Percentiles rank a stretch among this genome's conserved stretches.
These are phyloP conservation scores for Xenopus borealis DNA, from an alignment of 2,113 vertebrate species.

Conservation along the genomic window DNA sequence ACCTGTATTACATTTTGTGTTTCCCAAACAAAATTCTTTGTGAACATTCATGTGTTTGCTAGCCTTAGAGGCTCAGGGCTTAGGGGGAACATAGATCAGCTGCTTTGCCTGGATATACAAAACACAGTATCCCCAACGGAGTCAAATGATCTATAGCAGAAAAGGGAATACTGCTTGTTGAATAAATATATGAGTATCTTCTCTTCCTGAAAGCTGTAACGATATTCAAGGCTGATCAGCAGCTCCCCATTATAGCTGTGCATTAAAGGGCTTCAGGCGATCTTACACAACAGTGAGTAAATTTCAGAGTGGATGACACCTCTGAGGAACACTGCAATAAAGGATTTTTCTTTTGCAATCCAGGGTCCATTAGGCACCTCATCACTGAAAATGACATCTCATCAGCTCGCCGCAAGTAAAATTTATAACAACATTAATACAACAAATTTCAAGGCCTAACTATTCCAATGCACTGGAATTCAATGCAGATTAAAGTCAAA, in stretches of 20 bases:
- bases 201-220: constrained; percentile 12
- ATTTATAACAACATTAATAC: constrained; percentile 35
- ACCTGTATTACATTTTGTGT: too few species aligned
- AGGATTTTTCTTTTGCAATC: constrained; percentile 46
- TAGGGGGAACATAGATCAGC: too few species aligned
- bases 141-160: too few species aligned
- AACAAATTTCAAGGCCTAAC: constrained; percentile 31
- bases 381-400: constrained; percentile 25
- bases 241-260: not conserved
- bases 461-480: constrained; percentile 14
- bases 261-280: constrained; percentile 36
- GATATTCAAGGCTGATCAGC: constrained; percentile 28
- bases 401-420: constrained; percentile 44
- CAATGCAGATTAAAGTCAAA: constrained; percentile 12
- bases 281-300: constrained; percentile 31
- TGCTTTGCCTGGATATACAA: too few species aligned
- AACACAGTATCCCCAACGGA: too few species aligned
- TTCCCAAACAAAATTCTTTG: too few species aligned
- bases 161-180: not conserved
- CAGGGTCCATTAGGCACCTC: constrained; percentile 39
- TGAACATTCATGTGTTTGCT: too few species aligned
- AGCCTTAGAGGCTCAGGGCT: too few species aligned
- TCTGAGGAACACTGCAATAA: constrained; percentile 35
- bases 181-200: constrained; percentile 18
- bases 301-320: constrained; percentile 32